A percentile compares a stretch with the other conserved stretches of the same genome.
Evolutionary conservation across 2,888 invertebrate genomes (phyloP).

Genomic region (Polydrusus cervinus): DNA sequence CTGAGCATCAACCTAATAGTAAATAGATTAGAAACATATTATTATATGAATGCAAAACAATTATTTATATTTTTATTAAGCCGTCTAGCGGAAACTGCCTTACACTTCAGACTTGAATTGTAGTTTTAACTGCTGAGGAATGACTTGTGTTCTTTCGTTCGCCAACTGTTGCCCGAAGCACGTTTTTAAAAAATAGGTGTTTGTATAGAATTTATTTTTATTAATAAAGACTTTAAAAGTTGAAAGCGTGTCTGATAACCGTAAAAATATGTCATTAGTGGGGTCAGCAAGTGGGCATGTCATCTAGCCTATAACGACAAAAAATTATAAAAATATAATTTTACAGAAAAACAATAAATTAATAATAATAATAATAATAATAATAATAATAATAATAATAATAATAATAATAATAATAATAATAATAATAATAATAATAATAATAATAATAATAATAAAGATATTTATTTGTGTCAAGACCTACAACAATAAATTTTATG

Average conservation of each 20-base stretch:
- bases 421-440: too few species aligned
- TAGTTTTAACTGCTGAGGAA: constrained; percentile 1
- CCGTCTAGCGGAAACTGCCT: not conserved
- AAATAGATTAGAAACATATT: too few species aligned
- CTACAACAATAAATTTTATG: too few species aligned
- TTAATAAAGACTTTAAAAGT: constrained; percentile 6
- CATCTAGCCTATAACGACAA: not conserved
- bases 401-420: too few species aligned
- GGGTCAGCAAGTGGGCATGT: not conserved
- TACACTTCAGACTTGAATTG: not conserved
- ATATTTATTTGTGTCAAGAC: too few species aligned
- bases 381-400: too few species aligned
- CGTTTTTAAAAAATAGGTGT: not conserved
- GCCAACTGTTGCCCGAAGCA: constrained; percentile 8
- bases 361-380: too few species aligned
- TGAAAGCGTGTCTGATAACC: constrained; percentile 5
- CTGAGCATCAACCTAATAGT: too few species aligned
- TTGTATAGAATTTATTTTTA: constrained; percentile 1
- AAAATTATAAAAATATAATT: too few species aligned
- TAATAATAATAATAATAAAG: too few species aligned
- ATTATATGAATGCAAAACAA: constrained; percentile 1
- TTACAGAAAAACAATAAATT: too few species aligned
- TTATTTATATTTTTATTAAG: constrained; percentile 1
- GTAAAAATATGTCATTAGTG: constrained; percentile 13
- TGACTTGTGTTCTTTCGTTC: constrained; percentile 12